Evolutionary conservation across 2,113 vertebrate genomes (phyloP), one percentile per base, ranked within the genome.

Genomic region (Pseudonaja textilis): DNA sequence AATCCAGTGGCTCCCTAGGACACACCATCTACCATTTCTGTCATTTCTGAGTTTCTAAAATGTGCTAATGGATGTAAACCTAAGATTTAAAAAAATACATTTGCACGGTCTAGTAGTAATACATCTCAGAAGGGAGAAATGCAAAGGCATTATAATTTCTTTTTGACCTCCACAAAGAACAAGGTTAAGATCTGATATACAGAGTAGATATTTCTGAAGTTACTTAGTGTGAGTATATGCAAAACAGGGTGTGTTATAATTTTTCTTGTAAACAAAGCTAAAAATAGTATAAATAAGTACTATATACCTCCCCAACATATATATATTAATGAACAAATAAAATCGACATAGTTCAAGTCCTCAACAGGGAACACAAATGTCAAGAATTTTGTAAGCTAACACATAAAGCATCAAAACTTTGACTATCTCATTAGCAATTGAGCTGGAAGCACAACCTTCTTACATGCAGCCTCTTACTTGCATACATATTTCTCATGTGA

Each of bases 71-170:
- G 90, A 5, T 57, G 95, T 92, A 74, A 57, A 93, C 94, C 95
- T 22, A 93, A 81, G n/a, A 2, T 0, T 0, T 2, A 52, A 4
- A 59, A 87, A 94, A 25, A 29, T 93, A 94, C 87, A 34, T 94
- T 91, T 85, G 54, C 2, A 89, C 90, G 89, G 55, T 92, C 29
- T 29, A 95, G 94, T 95, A 96, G 4, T 39, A 95, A 87, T 87
- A 94, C 0, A 0, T 94, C 85, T 94, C 92, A 92, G 26, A 57
- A 91, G 91, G 74, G 90, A 39, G 50, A 91, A 93, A 34, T 0
- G 0, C 42, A 95, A 88, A 85, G 89, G 86, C 86, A 90, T 39
- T 64, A 54, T 14, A 88, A 93, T 91, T 93, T 94, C 88, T 64
- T 90, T 95, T 93, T 90, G 69, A 0, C 9, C 45, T 90, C 92